phyloP scores from a whole-genome alignment of 2,113 vertebrate species.

The Centropristis striata region DNA sequence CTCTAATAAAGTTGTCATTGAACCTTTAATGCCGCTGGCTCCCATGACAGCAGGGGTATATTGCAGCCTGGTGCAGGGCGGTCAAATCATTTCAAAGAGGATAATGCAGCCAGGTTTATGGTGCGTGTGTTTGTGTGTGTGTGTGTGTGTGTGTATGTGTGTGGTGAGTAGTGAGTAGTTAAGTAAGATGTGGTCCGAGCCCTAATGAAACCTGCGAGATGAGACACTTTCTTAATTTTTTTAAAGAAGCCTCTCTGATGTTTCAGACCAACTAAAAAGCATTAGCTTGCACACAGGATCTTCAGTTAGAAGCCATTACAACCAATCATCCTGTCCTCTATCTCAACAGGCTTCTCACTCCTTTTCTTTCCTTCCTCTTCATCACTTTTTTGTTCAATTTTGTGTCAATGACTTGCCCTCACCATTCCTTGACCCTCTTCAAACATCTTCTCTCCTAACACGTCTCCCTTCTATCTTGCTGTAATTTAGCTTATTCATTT shows the following conservation, averaged over 20 bases:
- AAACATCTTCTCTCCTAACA: no score
- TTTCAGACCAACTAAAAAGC: neutral
- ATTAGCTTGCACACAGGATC: neutral
- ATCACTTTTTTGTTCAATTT: neutral
- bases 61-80: constrained; percentile 21
- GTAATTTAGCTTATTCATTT: fast-evolving
- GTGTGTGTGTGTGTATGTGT: constrained; percentile 1
- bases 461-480: neutral
- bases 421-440: neutral
- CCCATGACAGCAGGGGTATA: constrained; percentile 50
- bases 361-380: neutral
- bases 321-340: constrained; percentile 3
- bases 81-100: constrained; percentile 38
- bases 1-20: constrained; percentile 77
- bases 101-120: constrained; percentile 36
- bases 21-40: constrained; percentile 65
- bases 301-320: constrained; percentile 14
- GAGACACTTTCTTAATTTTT: constrained; percentile 4
- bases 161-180: no score
- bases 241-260: neutral
- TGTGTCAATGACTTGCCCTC: no score
- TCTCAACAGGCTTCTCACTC: no score
- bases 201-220: constrained; percentile 29
- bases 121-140: constrained; percentile 32
- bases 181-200: neutral